Conservation (phyloP, 2,797 vertebrate genomes). For the Zenarchopterus dispar region DNA sequence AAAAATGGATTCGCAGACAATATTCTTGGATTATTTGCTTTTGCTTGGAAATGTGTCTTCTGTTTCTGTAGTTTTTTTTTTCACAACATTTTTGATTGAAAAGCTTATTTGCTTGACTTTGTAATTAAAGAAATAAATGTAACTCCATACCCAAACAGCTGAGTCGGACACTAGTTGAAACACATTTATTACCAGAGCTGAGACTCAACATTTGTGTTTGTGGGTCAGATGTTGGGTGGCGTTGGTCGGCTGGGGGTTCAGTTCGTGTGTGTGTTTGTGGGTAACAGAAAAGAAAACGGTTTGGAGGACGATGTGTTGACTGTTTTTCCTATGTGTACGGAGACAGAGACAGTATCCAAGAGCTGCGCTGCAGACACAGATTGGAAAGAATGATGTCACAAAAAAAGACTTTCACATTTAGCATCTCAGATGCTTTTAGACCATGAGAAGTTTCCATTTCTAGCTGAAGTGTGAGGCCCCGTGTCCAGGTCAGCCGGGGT, state of each 20-base stretch:
- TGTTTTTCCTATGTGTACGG: conserved; percentile 35
- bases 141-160: not conserved
- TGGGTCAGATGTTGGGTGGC: not conserved
- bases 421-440: not conserved
- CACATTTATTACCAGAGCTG: not conserved
- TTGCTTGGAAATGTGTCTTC: too few species aligned
- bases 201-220: too few species aligned
- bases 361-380: conserved; percentile 1
- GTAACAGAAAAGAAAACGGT: conserved; percentile 7
- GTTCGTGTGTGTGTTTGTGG: conserved; percentile 10
- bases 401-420: conserved; percentile 6
- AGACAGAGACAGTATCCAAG: conserved; percentile 35
- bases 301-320: conserved; percentile 20
- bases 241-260: not conserved
- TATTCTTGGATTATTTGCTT: too few species aligned
- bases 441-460: too few species aligned
- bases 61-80: too few species aligned
- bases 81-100: not conserved
- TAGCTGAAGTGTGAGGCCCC: conserved; percentile 5
- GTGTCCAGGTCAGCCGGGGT: not conserved
- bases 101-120: not conserved
- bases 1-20: too few species aligned
- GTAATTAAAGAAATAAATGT: not conserved
- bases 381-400: not conserved
- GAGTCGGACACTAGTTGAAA: not conserved